Percentiles rank a stretch among this genome's conserved stretches.
Conservation (phyloP, 2,888 invertebrate species). For the Melinaea menophilus region DNA sequence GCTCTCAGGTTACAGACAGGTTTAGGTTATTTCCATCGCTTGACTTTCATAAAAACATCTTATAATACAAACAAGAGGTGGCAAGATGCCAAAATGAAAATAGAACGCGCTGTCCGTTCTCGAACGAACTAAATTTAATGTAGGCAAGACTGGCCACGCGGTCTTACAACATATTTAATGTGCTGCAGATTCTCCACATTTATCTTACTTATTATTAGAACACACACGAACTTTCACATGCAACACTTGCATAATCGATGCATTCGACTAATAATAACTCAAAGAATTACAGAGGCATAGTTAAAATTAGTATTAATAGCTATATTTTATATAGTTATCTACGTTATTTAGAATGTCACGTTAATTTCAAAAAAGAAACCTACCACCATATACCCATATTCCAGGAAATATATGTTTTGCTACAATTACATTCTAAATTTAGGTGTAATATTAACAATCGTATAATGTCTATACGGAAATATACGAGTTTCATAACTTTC, state of each 20-base stretch:
- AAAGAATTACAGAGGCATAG: too few species aligned
- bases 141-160: constrained; percentile 47
- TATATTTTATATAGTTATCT: too few species aligned
- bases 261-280: too few species aligned
- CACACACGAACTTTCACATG: constrained; percentile 15
- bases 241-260: constrained; percentile 20
- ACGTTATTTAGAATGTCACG: too few species aligned
- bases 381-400: too few species aligned
- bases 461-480: too few species aligned
- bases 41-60: constrained; percentile 78
- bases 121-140: constrained; percentile 74
- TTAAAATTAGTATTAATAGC: too few species aligned
- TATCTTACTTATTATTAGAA: constrained; percentile 34
- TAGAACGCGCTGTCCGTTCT: constrained; percentile 71
- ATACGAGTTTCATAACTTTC: constrained; percentile 1
- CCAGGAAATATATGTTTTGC: too few species aligned
- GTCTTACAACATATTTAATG: constrained; percentile 57
- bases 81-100: constrained; percentile 70
- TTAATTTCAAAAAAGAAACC: too few species aligned
- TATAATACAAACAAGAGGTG: constrained; percentile 78
- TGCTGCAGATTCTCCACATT: constrained; percentile 43
- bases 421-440: too few species aligned
- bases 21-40: constrained; percentile 76
- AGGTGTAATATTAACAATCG: too few species aligned
- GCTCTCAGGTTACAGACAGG: constrained; percentile 74